These are phyloP conservation scores for Poicephalus meyeri DNA, from an alignment of 2,113 vertebrate genomes.

Conservation along the genomic window DNA sequence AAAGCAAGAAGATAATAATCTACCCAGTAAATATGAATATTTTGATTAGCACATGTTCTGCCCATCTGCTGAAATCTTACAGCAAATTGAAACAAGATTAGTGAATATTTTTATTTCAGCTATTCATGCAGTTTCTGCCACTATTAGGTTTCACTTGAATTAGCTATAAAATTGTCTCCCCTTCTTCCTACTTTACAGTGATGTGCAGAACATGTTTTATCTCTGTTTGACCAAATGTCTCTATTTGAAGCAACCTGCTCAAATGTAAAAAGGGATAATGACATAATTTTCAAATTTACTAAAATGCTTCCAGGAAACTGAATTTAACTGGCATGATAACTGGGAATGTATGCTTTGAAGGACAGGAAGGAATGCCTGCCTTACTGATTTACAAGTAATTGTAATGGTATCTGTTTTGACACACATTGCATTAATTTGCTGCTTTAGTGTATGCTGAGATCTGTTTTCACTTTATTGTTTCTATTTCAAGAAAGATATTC, in stretches of 20 bases:
- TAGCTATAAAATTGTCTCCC: neutral
- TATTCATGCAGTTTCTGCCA: neutral
- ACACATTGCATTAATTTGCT: neutral
- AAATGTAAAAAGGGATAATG: conserved; percentile 1
- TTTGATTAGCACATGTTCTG: conserved; percentile 7
- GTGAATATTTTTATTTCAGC: neutral
- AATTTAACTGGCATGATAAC: neutral
- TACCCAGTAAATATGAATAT: neutral
- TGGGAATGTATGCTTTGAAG: neutral
- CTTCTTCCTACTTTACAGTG: neutral
- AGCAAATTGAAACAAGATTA: neutral
- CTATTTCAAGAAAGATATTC: neutral
- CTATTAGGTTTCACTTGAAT: neutral
- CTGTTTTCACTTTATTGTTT: neutral
- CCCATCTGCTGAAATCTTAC: neutral
- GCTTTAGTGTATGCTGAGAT: neutral
- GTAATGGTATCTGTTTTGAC: neutral
- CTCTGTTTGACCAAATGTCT: neutral
- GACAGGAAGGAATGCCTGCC: neutral
- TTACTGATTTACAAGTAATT: neutral
- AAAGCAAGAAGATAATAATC: neutral
- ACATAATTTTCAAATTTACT: neutral
- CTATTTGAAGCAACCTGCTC: neutral
- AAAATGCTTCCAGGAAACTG: neutral
- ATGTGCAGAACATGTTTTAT: neutral